phyloP scores from a whole-genome alignment of 1,140 invertebrate genomes.

The Holotrichia oblita region DNA sequence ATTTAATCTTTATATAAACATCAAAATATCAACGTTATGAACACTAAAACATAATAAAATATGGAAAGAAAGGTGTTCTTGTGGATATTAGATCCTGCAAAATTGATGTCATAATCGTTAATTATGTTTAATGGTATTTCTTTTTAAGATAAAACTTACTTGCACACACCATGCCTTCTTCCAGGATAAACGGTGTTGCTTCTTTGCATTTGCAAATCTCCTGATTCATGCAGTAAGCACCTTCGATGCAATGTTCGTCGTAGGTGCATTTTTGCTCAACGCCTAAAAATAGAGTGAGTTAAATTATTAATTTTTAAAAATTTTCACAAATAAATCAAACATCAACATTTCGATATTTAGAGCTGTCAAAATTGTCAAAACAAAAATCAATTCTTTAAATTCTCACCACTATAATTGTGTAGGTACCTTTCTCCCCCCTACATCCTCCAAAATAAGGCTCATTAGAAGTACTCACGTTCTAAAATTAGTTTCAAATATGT shows the following conservation, averaged over 20 bases:
- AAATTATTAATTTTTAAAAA: no score
- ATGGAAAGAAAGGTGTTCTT: not conserved
- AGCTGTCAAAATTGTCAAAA: no score
- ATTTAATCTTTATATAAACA: no score
- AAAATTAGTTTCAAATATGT: no score
- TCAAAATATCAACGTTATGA: slow-evolving; percentile 8
- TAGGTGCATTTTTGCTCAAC: slow-evolving; percentile 53
- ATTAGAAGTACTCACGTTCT: no score
- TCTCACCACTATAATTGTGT: no score
- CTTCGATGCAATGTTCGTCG: slow-evolving; percentile 56
- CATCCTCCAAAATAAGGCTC: no score
- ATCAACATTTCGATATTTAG: no score
- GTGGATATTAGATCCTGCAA: not conserved
- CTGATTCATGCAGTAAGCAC: slow-evolving; percentile 54
- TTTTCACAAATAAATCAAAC: no score
- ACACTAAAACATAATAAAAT: not conserved
- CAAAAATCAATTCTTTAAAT: no score
- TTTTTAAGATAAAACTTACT: slow-evolving; percentile 42
- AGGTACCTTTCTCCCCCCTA: no score
- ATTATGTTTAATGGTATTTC: no score
- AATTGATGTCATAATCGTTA: not conserved
- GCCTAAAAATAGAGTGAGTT: slow-evolving; percentile 45
- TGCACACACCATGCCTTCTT: slow-evolving; percentile 50
- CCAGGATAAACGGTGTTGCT: slow-evolving; percentile 43
- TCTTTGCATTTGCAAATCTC: slow-evolving; percentile 54